Conservation (phyloP, 2,113 vertebrate species). For the Hassar affinis region DNA sequence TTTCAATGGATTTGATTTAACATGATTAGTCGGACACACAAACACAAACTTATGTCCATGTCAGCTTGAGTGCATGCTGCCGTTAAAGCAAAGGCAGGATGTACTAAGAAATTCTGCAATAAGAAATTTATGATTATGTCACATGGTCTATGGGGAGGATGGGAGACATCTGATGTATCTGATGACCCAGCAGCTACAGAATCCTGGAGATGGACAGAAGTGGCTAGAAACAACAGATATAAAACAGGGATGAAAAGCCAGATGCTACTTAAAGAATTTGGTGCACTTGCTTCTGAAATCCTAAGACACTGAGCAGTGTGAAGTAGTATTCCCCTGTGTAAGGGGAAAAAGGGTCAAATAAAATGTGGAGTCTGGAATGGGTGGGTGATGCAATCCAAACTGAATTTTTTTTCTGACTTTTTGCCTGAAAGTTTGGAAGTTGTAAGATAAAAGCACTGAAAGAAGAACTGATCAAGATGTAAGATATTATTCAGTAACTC, state of each 20-base stretch:
- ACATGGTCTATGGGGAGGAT: background rate
- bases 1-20: too few species aligned
- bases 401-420: background rate
- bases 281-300: background rate
- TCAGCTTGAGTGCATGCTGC: too few species aligned
- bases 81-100: too few species aligned
- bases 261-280: background rate
- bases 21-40: too few species aligned
- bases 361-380: background rate
- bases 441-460: background rate
- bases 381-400: background rate
- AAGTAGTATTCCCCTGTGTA: background rate
- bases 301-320: background rate
- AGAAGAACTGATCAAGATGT: background rate
- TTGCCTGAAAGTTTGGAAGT: background rate
- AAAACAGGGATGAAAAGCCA: background rate
- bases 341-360: background rate
- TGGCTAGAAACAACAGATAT: background rate
- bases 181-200: background rate
- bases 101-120: too few species aligned
- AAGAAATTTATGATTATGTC: too few species aligned
- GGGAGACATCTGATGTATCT: background rate
- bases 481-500: background rate
- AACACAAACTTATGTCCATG: too few species aligned
- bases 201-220: background rate